Conservation (phyloP, 2,888 invertebrate genomes). For the Microplitis deprimator region DNA sequence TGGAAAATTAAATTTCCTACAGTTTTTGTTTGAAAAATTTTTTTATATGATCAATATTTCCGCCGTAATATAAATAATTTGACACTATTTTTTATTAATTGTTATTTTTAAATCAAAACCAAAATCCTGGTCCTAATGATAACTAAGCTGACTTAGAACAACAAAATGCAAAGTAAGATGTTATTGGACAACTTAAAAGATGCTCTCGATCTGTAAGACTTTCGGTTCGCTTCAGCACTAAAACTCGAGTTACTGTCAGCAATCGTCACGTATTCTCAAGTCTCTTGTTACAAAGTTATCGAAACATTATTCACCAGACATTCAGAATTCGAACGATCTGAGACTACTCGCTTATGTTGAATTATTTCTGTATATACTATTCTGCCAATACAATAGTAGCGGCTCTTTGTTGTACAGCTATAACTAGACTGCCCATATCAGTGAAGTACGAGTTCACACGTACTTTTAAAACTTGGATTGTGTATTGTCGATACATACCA, state of each 20-base stretch:
- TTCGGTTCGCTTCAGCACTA: not conserved
- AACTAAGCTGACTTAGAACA: no score
- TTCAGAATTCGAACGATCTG: constrained; percentile 17
- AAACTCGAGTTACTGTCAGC: constrained; percentile 24
- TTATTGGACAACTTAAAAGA: constrained; percentile 39
- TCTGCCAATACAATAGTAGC: constrained; percentile 4
- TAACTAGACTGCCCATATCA: not conserved
- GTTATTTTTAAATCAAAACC: no score
- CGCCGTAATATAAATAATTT: no score
- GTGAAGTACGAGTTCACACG: not conserved
- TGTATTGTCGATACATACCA: constrained; percentile 22
- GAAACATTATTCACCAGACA: constrained; percentile 2
- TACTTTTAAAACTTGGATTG: constrained; percentile 29
- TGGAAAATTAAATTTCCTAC: no score
- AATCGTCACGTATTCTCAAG: constrained; percentile 3
- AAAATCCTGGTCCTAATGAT: no score
- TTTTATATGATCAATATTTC: no score
- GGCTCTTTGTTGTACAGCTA: not conserved
- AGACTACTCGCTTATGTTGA: not conserved
- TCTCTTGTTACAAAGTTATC: constrained; percentile 27
- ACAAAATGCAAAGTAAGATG: not conserved
- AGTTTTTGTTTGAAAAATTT: no score
- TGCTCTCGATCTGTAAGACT: not conserved
- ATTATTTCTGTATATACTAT: not conserved
- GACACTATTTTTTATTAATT: no score